A percentile compares a stretch with the other conserved stretches of the same genome.
These are phyloP conservation scores for Pelochelys cantorii DNA, from an alignment of 2,797 vertebrate genomes.

Conservation along the genomic window DNA sequence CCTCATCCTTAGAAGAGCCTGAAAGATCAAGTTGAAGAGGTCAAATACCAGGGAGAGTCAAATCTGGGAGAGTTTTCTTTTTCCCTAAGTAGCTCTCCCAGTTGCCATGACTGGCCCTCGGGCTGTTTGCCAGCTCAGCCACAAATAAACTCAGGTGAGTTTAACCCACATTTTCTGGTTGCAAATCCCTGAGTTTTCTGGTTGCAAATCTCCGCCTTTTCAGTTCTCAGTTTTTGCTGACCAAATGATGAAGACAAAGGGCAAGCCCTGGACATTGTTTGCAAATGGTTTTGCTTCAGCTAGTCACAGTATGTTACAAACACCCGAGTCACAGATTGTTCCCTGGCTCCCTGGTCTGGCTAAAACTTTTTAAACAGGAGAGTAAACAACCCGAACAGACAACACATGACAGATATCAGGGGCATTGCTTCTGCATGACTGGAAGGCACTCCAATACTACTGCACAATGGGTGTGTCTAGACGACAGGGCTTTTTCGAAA, in stretches of 20 bases:
- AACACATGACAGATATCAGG: background rate
- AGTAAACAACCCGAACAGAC: background rate
- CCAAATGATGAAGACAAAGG: accelerated
- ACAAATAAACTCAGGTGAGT: conserved; percentile 16
- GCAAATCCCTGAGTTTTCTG: background rate
- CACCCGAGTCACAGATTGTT: background rate
- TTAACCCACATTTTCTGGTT: background rate
- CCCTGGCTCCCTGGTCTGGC: background rate
- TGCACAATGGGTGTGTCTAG: no score
- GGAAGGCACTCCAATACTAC: background rate
- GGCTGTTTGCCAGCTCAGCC: background rate
- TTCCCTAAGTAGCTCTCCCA: conserved; percentile 1
- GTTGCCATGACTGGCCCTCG: background rate
- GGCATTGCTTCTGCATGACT: background rate
- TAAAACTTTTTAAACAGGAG: background rate
- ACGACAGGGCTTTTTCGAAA: no score
- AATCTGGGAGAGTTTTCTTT: conserved; percentile 48
- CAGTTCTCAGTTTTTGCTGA: conserved; percentile 1
- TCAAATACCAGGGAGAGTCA: conserved; percentile 28
- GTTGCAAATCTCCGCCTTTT: conserved; percentile 22
- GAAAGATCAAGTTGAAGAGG: conserved; percentile 46
- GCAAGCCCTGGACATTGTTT: background rate
- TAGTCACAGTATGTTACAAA: background rate
- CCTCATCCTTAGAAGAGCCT: conserved; percentile 24
- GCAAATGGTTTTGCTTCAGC: background rate